Conservation (phyloP, 2,888 invertebrate species). For the Hoplodrina ambigua region DNA sequence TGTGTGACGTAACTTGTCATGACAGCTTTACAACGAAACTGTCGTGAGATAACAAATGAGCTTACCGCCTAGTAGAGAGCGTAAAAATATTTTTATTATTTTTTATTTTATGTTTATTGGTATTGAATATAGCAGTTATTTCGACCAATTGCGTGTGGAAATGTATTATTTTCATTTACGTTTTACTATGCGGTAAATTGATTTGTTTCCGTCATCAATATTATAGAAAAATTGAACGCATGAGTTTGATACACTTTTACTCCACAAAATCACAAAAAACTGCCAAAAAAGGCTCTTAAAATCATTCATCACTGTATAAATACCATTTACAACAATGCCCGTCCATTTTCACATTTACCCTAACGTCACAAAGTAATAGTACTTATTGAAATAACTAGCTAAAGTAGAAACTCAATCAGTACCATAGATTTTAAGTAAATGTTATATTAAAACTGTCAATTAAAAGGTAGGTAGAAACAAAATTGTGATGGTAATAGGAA, state of each 20-base stretch:
- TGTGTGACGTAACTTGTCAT: neutral
- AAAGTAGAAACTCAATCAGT: slow-evolving; percentile 50
- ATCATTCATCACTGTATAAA: slow-evolving; percentile 37
- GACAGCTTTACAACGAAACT: neutral
- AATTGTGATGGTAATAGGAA: neutral
- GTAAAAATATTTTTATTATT: slow-evolving; percentile 24
- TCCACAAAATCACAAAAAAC: slow-evolving; percentile 2
- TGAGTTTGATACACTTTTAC: slow-evolving; percentile 2
- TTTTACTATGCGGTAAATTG: slow-evolving; percentile 12
- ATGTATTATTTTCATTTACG: slow-evolving; percentile 33
- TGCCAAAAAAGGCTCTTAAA: slow-evolving; percentile 17
- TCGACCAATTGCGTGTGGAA: slow-evolving; percentile 33
- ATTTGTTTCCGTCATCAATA: neutral
- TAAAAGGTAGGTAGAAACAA: slow-evolving; percentile 24
- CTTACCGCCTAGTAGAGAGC: slow-evolving; percentile 22
- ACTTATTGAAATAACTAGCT: slow-evolving; percentile 55
- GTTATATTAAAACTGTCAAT: slow-evolving; percentile 42
- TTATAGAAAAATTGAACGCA: neutral
- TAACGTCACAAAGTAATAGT: slow-evolving; percentile 56
- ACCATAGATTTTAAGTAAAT: slow-evolving; percentile 55
- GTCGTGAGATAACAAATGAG: neutral
- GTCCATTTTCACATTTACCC: slow-evolving; percentile 19
- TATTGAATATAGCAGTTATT: slow-evolving; percentile 57
- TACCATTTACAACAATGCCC: slow-evolving; percentile 26
- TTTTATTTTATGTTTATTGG: slow-evolving; percentile 47